phyloP scores from a whole-genome alignment of 1,140 invertebrate genomes.

The Calosoma granatense region DNA sequence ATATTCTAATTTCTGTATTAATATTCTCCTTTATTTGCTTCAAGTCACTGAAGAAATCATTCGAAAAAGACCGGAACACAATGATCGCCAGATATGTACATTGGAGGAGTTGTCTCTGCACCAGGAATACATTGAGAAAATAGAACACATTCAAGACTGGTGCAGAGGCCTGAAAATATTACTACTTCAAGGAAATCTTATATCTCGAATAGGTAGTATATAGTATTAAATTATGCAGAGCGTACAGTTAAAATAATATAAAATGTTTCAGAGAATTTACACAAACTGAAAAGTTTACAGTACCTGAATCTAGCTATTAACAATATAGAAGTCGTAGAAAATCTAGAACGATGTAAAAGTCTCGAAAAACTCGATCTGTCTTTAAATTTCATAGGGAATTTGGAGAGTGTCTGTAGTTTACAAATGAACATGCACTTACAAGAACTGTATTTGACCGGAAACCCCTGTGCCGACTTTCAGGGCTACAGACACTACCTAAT shows the following conservation, averaged over 20 bases:
- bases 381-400: slow-evolving; percentile 84
- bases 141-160: slow-evolving; percentile 81
- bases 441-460: slow-evolving; percentile 55
- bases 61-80: slow-evolving; percentile 85
- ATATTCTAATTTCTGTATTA: too few species aligned
- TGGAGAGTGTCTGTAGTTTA: slow-evolving; percentile 66
- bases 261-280: slow-evolving; percentile 70
- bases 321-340: slow-evolving; percentile 86
- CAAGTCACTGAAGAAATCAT: slow-evolving; percentile 71
- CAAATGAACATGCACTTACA: slow-evolving; percentile 51
- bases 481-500: slow-evolving; percentile 81
- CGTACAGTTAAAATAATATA: too few species aligned
- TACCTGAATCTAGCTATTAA: slow-evolving; percentile 91
- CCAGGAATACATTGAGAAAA: slow-evolving; percentile 87
- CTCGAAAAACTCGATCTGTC: slow-evolving; percentile 89
- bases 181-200: slow-evolving; percentile 82
- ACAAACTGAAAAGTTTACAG: slow-evolving; percentile 76
- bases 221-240: slow-evolving; percentile 4
- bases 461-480: slow-evolving; percentile 64
- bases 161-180: slow-evolving; percentile 84
- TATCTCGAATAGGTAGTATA: slow-evolving; percentile 56
- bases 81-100: slow-evolving; percentile 77
- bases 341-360: slow-evolving; percentile 81
- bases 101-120: slow-evolving; percentile 89
- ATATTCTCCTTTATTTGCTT: too few species aligned